Evolutionary conservation across 1,140 invertebrate genomes (phyloP), one percentile per base, ranked within the genome.

Genomic region (Ganaspis sp.): DNA sequence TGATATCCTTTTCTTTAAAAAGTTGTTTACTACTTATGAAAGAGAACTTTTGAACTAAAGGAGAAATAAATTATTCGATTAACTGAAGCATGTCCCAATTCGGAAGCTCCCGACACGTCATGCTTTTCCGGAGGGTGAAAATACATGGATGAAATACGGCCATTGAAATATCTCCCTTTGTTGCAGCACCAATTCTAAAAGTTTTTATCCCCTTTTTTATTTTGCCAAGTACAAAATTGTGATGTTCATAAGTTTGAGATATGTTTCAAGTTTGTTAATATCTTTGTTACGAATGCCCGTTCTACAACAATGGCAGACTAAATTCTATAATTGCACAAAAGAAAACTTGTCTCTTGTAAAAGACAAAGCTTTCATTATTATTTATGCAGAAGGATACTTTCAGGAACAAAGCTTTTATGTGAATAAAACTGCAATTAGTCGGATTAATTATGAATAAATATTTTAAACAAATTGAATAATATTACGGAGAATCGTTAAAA

Each of bases 111-210:
- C 4, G 12, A 29, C 23, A 64, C 58, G 23, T 29, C 58, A 34
- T n/a, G 58, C 58, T 64, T n/a, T 29, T 34, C 21, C 12, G 23
- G 58, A 64, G 26, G 58, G 23, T 64, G 58, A 64, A 64, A 64
- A 64, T 64, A 64, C 23, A 29, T 26, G 26, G 15, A 64, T 29
- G 58, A 64, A 64, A 64, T 64, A 64, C 23, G 15, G 23, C 8
- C 58, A 5, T 64, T 15, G 53, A 64, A 64, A 29, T n/a, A 64
- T 11, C 21, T 29, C 3, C 15, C 12, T 26, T 64, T 64, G 12
- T 64, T 29, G 8, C 15, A 15, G 11, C 21, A 64, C 26, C 58
- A 15, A 49, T n/a, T 49, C n/a, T 49, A 17, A 49, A 49, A 49
- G n/a, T 49, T 49, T 49, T 49, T 49, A 49, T 45, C 42, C n/a